A percentile compares a stretch with the other conserved stretches of the same genome.
Conservation (phyloP, 2,888 invertebrate species). For the Alcis repandata region DNA sequence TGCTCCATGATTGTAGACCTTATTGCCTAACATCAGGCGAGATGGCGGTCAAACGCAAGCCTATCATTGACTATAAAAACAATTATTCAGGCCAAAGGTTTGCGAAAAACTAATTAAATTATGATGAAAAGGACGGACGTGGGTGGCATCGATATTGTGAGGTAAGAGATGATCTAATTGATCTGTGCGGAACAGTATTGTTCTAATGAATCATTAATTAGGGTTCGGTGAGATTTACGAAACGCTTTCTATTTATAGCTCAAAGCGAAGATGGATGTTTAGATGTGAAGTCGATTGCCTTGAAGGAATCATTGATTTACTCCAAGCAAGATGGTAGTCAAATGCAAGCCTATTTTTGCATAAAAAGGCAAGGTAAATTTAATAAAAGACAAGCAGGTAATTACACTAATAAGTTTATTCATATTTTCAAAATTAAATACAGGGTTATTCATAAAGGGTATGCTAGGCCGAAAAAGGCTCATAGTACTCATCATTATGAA, state of each 20-base stretch:
- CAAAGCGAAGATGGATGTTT: constrained; percentile 3
- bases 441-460: too few relatives aligned
- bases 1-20: too few relatives aligned
- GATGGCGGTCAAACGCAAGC: too few relatives aligned
- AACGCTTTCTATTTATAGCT: constrained; percentile 14
- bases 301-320: too few relatives aligned
- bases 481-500: too few relatives aligned
- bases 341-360: too few relatives aligned
- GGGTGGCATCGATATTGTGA: constrained; percentile 9
- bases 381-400: neutral
- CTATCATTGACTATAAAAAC: too few relatives aligned
- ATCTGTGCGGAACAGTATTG: constrained; percentile 2
- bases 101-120: constrained; percentile 27
- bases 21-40: too few relatives aligned
- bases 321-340: too few relatives aligned
- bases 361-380: neutral
- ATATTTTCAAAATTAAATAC: neutral
- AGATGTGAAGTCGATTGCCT: too few relatives aligned
- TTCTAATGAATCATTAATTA: constrained; percentile 18
- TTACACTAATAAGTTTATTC: constrained; percentile 7
- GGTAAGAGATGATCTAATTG: constrained; percentile 13
- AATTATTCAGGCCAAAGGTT: constrained; percentile 18
- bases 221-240: constrained; percentile 4
- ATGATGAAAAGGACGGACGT: constrained; percentile 30
- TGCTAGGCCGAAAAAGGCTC: too few relatives aligned